Evolutionary conservation across 2,113 vertebrate species (phyloP), one percentile per base, ranked within the genome.

Genomic region (Morphnarchus princeps): DNA sequence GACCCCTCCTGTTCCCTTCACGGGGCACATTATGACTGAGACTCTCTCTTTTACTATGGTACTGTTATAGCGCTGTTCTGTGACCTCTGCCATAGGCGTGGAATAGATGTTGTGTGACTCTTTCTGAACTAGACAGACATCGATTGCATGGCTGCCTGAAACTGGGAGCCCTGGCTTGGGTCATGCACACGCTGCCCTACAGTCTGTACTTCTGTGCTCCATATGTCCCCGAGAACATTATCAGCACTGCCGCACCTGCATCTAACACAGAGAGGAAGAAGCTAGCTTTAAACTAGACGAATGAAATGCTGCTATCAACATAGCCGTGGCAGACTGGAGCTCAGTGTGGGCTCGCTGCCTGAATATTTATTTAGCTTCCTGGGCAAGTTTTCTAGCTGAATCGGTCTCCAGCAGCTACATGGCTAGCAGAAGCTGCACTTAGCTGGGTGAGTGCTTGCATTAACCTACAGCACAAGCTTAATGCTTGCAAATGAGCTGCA

Each of bases 281-380:
- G 59, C 7, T 36, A 72, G 78, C 50, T 80, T 66, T 52, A 70
- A 89, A 73, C 28, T 18, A n/a, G 65, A 63, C 25, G 54, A 67
- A 74, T 50, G 20, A 89, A 95, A 71, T 82, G 42, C 28, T 26
- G 61, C 82, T 65, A 5, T 55, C 66, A 36, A 20, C 43, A 61
- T 14, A 65, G 67, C 86, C 62, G 87, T 77, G 70, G 73, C 87
- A 95, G 93, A 91, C 91, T 82, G 77, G 38, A 95, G 78, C 74
- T 95, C 24, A 6, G 14, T 31, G 63, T 91, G 87, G 90, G 78
- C 90, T 96, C 1, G 0, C 74, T 90, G 66, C 88, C 74, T 88
- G 79, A 52, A 57, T 92, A 65, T 77, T 90, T 63, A 88, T 94
- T 93, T 76, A 82, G 67, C 54, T 90, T 74, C 25, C 42, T 61